Evolutionary conservation across 2,888 invertebrate species (phyloP), one percentile per base, ranked within the genome.

Genomic region (Noctua comes): DNA sequence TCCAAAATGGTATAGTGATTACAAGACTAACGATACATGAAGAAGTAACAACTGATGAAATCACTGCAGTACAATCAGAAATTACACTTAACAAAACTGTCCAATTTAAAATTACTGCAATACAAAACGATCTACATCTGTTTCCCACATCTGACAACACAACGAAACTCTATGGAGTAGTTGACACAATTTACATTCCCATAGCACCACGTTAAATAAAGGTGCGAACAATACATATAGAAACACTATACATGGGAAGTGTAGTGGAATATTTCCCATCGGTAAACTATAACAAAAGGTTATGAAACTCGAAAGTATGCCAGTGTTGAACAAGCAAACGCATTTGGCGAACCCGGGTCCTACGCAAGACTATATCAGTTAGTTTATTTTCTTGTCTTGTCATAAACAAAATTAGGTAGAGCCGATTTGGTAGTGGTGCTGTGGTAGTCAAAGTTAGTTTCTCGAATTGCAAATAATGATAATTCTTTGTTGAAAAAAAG

Each of bases 251-350:
- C 80, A 84, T 89, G 88, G 82, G 86, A 88, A 88, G 83, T 78
- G 68, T 79, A 40, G 77, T 81, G 72, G 65, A 80, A 81, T 89
- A 84, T 71, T 84, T 88, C 88, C 88, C 89, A 89, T 88, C 70
- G 64, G 76, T 70, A 78, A 78, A 73, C 51, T 83, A 73, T 79
- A 89, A 86, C 82, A 85, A 88, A 88, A 78, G 87, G 68, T 88
- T 89, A 84, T 77, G 87, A 85, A 87, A 88, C 80, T 76, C 43
- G 77, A 79, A 88, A 88, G 87, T 88, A 83, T 86, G 87, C 85
- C 86, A 82, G 54, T 70, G 43, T 57, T 68, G 73, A 75, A 69
- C 68, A 68, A 75, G 77, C 84, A 84, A 86, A 86, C 87, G 84
- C 68, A 85, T 86, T 85, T 86, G 87, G 85, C 84, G 84, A 84